Percentiles rank a stretch among this genome's conserved stretches.
phyloP scores from a whole-genome alignment of 2,113 vertebrate genomes.

The Tympanuchus pallidicinctus region DNA sequence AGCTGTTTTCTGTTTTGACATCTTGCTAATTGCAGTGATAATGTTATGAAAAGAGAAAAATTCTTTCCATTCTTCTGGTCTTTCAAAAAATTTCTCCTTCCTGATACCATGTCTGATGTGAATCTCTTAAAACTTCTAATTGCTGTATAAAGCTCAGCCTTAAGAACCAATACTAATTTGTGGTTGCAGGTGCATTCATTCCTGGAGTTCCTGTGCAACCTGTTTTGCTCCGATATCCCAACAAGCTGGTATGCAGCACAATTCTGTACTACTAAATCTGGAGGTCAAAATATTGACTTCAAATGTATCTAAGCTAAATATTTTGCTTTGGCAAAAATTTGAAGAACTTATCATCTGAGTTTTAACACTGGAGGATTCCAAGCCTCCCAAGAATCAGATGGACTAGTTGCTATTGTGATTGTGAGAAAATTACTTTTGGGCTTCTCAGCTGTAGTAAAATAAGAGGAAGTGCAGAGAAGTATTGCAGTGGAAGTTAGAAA shows the following conservation, averaged over 20 bases:
- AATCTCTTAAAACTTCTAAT: neutral
- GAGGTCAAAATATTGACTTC: neutral
- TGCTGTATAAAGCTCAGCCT: neutral
- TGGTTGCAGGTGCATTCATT: constrained; percentile 91
- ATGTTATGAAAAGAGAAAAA: neutral
- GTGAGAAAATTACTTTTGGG: neutral
- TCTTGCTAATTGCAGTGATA: neutral
- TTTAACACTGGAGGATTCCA: neutral
- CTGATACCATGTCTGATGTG: neutral
- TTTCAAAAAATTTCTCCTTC: neutral
- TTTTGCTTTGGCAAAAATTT: neutral
- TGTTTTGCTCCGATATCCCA: constrained; percentile 92
- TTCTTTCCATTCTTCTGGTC: neutral
- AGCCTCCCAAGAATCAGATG: neutral
- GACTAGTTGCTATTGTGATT: neutral
- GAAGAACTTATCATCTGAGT: neutral
- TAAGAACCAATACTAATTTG: neutral
- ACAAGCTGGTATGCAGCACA: constrained; percentile 84
- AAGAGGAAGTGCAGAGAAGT: neutral
- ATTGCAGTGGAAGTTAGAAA: constrained; percentile 7
- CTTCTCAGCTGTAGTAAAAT: neutral
- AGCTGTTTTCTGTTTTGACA: neutral
- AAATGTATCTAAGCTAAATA: neutral
- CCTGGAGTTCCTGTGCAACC: constrained; percentile 93
- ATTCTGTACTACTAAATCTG: neutral